phyloP scores from a whole-genome alignment of 2,113 vertebrate genomes.

The Stegostoma tigrinum region DNA sequence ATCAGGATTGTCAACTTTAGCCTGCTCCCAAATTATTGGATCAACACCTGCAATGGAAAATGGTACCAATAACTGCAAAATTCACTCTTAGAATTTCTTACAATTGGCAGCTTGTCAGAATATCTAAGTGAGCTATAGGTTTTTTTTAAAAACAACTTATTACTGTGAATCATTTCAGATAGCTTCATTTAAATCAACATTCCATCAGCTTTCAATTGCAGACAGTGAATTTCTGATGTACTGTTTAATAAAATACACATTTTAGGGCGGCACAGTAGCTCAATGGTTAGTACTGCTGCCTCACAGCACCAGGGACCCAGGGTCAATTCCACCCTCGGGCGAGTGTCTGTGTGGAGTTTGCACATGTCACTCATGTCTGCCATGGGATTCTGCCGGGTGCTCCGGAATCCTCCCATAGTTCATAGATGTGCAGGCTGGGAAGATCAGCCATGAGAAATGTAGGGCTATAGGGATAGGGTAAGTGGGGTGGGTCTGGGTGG shows the following conservation, averaged over 20 bases:
- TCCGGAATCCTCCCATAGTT: too few relatives aligned
- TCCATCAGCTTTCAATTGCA: background rate
- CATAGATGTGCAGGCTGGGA: too few relatives aligned
- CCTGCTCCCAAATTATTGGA: slow-evolving; percentile 97
- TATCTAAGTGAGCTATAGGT: background rate
- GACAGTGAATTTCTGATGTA: background rate
- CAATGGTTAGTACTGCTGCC: too few relatives aligned
- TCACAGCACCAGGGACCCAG: too few relatives aligned
- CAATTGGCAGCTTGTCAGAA: background rate
- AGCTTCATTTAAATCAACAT: background rate
- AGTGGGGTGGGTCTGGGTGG: too few relatives aligned
- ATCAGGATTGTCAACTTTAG: slow-evolving; percentile 95
- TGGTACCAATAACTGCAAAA: background rate
- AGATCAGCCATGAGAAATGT: too few relatives aligned
- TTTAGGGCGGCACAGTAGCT: too few relatives aligned
- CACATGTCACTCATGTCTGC: too few relatives aligned
- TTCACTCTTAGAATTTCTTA: background rate
- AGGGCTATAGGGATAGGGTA: too few relatives aligned
- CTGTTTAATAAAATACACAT: background rate
- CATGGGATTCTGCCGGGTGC: too few relatives aligned
- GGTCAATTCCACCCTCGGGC: too few relatives aligned
- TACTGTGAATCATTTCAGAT: background rate
- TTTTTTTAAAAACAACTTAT: background rate
- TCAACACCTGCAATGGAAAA: slow-evolving; percentile 73
- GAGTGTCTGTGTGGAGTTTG: too few relatives aligned